Percentiles rank a stretch among this genome's conserved stretches.
Evolutionary conservation across 2,113 vertebrate genomes (phyloP).

Genomic region (Myiagra hebetior): DNA sequence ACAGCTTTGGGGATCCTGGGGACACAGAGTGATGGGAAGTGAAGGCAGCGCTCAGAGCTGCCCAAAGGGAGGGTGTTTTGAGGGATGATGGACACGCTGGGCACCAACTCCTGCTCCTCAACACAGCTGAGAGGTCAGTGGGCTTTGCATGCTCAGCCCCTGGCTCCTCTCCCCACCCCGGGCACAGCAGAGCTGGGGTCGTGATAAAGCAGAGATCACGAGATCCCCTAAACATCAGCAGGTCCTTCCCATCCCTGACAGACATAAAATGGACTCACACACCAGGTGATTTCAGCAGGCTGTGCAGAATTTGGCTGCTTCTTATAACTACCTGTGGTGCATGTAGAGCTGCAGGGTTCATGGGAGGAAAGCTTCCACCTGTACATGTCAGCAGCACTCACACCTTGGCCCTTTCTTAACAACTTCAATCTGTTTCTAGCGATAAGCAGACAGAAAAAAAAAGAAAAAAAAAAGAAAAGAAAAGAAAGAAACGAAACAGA

Average conservation of each 20-base stretch:
- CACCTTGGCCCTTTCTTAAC: conserved; percentile 86
- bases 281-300: conserved; percentile 34
- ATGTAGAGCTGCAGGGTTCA: conserved; percentile 96
- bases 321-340: conserved; percentile 85
- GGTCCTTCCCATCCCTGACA: conserved; percentile 37
- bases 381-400: conserved; percentile 96
- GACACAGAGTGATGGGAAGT: not conserved
- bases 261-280: conserved; percentile 60
- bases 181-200: not conserved
- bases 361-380: conserved; percentile 97
- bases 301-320: conserved; percentile 40
- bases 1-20: not conserved
- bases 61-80: not conserved
- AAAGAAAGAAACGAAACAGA: not conserved
- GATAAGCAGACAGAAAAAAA: not conserved
- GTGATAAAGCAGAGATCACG: not conserved
- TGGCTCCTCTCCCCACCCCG: not conserved
- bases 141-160: not conserved
- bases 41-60: not conserved
- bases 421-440: conserved; percentile 87
- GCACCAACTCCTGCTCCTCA: not conserved
- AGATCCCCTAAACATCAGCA: not conserved
- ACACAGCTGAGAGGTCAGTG: accelerated
- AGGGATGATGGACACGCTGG: accelerated
- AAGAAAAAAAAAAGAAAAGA: not conserved